phyloP scores from a whole-genome alignment of 2,113 vertebrate genomes.

The Diadophis punctatus region DNA sequence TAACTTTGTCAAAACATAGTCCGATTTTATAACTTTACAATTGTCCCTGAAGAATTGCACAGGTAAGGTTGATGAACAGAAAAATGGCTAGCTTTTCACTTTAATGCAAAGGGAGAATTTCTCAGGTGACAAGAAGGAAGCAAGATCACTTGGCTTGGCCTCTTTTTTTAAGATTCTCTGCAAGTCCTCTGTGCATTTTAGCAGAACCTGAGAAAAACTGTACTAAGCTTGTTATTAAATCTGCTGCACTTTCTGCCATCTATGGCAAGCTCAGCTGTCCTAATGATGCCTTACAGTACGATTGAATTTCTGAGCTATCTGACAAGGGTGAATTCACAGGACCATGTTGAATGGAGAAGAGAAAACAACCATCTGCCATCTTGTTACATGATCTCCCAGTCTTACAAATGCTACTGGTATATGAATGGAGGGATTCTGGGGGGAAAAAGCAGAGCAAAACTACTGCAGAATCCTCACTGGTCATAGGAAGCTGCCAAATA shows the following conservation, averaged over 20 bases:
- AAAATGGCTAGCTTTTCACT: conserved; percentile 6
- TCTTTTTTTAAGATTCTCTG: not conserved
- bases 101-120: not conserved
- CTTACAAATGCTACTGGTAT: not conserved
- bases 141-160: not conserved
- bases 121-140: not conserved
- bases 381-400: not conserved
- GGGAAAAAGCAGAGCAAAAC: not conserved
- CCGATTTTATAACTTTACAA: not conserved
- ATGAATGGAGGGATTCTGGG: not conserved
- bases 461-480: not conserved
- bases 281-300: not conserved
- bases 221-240: not conserved
- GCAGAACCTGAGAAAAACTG: not conserved
- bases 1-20: not conserved
- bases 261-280: not conserved
- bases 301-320: not conserved
- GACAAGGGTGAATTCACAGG: not conserved
- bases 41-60: not conserved
- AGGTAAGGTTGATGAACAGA: conserved; percentile 1
- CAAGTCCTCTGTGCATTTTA: not conserved
- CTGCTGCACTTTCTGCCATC: not conserved
- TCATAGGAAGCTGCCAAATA: not conserved
- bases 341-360: not conserved
- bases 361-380: not conserved